A percentile compares a stretch with the other conserved stretches of the same genome.
Evolutionary conservation across 2,797 vertebrate species (phyloP).

Genomic region (Denticeps clupeoides): DNA sequence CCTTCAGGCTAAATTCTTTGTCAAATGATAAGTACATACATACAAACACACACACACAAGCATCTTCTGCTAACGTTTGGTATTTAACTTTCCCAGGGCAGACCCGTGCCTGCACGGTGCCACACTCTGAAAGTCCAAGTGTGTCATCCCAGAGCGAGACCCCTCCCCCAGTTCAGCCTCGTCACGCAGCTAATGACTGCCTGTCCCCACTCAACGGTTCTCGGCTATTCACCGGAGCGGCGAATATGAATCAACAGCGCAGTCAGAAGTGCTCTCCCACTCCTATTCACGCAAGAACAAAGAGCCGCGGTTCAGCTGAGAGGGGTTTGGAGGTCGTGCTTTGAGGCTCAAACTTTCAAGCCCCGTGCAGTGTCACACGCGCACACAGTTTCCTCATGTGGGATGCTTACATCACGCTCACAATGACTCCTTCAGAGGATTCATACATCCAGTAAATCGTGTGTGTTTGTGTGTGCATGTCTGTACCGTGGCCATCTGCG

Average conservation of each 20-base stretch:
- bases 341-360: neutral
- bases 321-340: neutral
- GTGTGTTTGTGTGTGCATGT: slow-evolving; percentile 12
- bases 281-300: slow-evolving; percentile 26
- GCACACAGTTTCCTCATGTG: neutral
- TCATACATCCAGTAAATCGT: too few species aligned
- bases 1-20: too few species aligned
- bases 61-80: too few species aligned
- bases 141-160: too few species aligned
- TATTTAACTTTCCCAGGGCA: too few species aligned
- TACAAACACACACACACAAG: neutral
- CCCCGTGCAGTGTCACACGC: neutral
- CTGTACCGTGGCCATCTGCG: neutral
- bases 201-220: slow-evolving; percentile 1
- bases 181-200: slow-evolving; percentile 14
- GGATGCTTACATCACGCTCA: neutral
- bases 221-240: neutral
- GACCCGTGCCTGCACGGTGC: too few species aligned
- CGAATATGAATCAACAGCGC: slow-evolving; percentile 4
- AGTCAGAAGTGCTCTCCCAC: slow-evolving; percentile 17
- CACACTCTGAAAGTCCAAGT: too few species aligned
- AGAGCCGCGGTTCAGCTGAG: slow-evolving; percentile 19
- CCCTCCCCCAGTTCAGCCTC: neutral
- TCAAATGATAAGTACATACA: slow-evolving; percentile 1
- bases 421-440: too few species aligned